Evolutionary conservation across 2,888 invertebrate species (phyloP), one percentile per base, ranked within the genome.

Genomic region (Drosophila percnosoma): DNA sequence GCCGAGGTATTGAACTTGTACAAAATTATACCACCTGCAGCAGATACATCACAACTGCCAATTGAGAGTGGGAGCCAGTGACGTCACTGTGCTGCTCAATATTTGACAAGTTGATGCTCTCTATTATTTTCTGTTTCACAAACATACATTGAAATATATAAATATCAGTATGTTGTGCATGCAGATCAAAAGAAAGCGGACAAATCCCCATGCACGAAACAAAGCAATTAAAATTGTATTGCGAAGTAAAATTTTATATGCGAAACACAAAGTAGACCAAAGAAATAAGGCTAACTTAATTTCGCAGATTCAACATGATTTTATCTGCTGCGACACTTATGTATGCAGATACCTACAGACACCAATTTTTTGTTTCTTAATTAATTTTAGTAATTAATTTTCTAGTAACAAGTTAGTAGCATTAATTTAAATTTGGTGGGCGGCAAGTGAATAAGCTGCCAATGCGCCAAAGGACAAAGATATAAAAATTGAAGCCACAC

Each of bases 1-100:
- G 78, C 73, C 36, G 18, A n/a, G 58, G 51, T 29, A 51, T 54
- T 73, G 61, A 65, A 76, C 63, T 68, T 77, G 68, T 27, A 36
- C 57, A 34, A 48, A 48, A 42, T 58, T 40, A 29, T 53, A 52
- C n/a, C 40, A 60, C 21, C 36, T 38, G 24, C 52, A 60, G 27
- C 36, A 51, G 24, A 27, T 52, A 36, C 11, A 24, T 15, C 48
- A 10, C 13, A 31, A 48, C 33, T 13, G 4, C 13, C 0, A 42
- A 33, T 38, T 38, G 31, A 36, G 42, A 63, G 45, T 64, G 10
- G 18, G 13, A 13, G 65, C 11, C 2, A 63, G 27, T 67, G 40
- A 68, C 49, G 55, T 29, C 67, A 55, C 2, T 18, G 21, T 18
- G 10, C 7, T 24, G 18, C 34, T 24, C 18, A 2, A 2, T 1